phyloP scores from a whole-genome alignment of 64 coral and sea anemone species.

The Montipora capricornis region DNA sequence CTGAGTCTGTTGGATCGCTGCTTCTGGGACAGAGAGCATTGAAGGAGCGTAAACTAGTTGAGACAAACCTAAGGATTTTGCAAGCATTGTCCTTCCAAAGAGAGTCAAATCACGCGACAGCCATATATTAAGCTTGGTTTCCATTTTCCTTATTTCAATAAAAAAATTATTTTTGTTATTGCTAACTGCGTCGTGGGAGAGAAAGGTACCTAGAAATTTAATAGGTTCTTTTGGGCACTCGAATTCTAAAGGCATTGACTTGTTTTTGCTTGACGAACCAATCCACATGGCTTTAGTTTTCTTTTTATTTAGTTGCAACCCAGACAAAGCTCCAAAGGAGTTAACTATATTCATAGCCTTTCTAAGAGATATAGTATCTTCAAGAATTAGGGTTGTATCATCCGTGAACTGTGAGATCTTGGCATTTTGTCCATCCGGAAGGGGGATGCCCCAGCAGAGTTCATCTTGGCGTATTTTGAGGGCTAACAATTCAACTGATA shows the following conservation, averaged over 20 bases:
- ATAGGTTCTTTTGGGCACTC: neutral
- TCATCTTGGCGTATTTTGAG: too few species aligned
- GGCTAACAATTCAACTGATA: too few species aligned
- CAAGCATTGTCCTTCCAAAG: neutral
- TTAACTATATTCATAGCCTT: too few species aligned
- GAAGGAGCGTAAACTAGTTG: conserved; percentile 16
- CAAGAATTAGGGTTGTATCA: too few species aligned
- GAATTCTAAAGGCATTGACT: neutral
- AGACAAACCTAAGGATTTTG: neutral
- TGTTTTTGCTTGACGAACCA: neutral
- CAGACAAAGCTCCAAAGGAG: too few species aligned
- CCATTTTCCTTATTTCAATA: neutral
- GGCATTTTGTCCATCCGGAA: too few species aligned
- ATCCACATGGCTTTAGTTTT: neutral
- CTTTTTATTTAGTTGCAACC: neutral
- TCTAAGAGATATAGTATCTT: too few species aligned
- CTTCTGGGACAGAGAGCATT: neutral
- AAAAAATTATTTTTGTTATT: neutral
- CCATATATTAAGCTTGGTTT: conserved; percentile 27
- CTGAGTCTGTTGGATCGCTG: neutral
- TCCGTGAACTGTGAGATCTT: too few species aligned
- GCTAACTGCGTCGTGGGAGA: neutral
- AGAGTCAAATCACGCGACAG: neutral
- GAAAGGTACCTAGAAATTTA: neutral
- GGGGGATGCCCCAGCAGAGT: too few species aligned